Evolutionary conservation across 2,113 vertebrate genomes (phyloP), one percentile per base, ranked within the genome.

Genomic region (Peucedramus taeniatus): DNA sequence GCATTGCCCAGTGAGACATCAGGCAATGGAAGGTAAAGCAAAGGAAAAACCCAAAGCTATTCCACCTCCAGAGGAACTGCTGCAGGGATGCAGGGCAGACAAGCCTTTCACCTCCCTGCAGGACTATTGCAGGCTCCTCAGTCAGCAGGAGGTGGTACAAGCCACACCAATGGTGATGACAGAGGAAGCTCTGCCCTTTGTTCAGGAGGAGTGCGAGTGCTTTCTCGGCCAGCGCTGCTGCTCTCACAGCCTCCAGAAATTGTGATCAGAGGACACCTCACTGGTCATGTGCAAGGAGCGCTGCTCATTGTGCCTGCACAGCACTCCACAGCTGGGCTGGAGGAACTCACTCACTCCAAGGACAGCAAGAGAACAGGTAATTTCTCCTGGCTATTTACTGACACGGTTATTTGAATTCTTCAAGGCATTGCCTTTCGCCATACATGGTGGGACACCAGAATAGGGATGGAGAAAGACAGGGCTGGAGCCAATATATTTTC

Each of bases 271-370:
- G 63, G 81, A 50, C 56, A 59, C 15, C 31, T 72, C 0, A 1
- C 22, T 37, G 63, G 28, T 23, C 44, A 47, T 3, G 1, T 12
- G n/a, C 57, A 40, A 66, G 51, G 28, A 69, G 60, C 60, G 13
- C 33, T 10, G 3, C 37, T 74, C 9, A 0, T 10, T 0, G 1
- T 7, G 27, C 64, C 68, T 57, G 53, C 35, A 7, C 14, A 2
- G 24, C 2, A 0, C 63, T 65, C 33, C 4, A 2, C 63, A 31
- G 24, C 72, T 4, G 21, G 11, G 24, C 66, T 40, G 44, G 30
- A 77, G 45, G 77, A 94, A 35, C 26, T 35, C 40, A 1, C 21
- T 22, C 69, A 66, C 72, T 66, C 30, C 10, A 5, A 84, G 92
- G 70, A 85, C 81, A 8, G 37, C 7, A 1, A 87, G 49, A 2